Conservation (phyloP, 2,113 vertebrate species). For the Gallinago paraguaiae region DNA sequence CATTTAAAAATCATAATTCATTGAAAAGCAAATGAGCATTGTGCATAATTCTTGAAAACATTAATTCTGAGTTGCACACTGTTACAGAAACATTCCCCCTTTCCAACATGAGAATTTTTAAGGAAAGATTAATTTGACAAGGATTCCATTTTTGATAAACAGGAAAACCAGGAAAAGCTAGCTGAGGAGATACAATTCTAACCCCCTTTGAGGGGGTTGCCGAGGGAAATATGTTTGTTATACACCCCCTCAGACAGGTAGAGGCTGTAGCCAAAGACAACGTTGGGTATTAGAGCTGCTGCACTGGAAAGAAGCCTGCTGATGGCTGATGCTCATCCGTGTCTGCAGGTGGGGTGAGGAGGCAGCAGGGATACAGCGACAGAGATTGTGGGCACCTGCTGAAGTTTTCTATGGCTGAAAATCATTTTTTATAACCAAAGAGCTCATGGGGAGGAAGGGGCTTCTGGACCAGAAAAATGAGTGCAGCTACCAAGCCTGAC, state of each 20-base stretch:
- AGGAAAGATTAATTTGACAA: not conserved
- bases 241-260: not conserved
- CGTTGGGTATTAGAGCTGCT: fast-evolving
- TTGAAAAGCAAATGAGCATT: not conserved
- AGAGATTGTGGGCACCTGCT: not conserved
- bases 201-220: not conserved
- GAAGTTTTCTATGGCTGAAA: not conserved
- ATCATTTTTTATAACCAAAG: not conserved
- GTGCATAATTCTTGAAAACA: not conserved
- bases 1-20: not conserved
- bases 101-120: not conserved
- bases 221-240: not conserved
- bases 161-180: not conserved
- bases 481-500: not conserved
- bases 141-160: not conserved
- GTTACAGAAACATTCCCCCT: not conserved
- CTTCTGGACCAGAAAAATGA: not conserved
- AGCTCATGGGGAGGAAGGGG: not conserved
- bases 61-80: not conserved
- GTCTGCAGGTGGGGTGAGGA: not conserved
- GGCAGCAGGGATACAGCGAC: fast-evolving
- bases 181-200: not conserved
- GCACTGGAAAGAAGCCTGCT: not conserved
- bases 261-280: not conserved
- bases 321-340: not conserved